Conservation (phyloP, 2,888 invertebrate genomes). For the Ophraella communa region DNA sequence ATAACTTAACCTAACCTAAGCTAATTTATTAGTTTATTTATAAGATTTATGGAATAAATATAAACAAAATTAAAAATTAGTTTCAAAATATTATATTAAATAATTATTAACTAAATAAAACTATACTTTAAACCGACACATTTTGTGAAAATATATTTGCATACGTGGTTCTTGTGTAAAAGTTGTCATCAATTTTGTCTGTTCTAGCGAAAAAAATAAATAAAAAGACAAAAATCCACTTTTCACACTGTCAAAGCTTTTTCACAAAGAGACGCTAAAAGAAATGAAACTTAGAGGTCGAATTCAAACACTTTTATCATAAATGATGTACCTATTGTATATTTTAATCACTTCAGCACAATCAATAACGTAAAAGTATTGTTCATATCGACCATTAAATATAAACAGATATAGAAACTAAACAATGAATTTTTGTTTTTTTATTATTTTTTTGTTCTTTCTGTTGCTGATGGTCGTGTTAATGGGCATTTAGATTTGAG, state of each 20-base stretch:
- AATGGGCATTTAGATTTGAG: too few relatives aligned
- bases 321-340: background rate
- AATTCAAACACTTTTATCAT: too few relatives aligned
- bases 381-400: too few relatives aligned
- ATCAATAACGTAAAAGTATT: background rate
- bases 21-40: too few relatives aligned
- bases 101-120: background rate
- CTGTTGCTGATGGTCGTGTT: too few relatives aligned
- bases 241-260: background rate
- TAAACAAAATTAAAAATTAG: too few relatives aligned
- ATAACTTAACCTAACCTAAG: too few relatives aligned
- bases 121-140: too few relatives aligned
- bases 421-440: too few relatives aligned
- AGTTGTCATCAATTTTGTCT: slow-evolving; percentile 13
- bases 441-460: too few relatives aligned
- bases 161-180: slow-evolving; percentile 10
- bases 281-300: background rate
- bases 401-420: too few relatives aligned
- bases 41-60: too few relatives aligned
- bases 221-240: background rate
- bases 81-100: background rate
- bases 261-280: background rate
- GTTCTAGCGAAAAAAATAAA: slow-evolving; percentile 3
- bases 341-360: background rate
- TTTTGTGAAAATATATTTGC: background rate